Conservation (phyloP, 2,113 vertebrate genomes). For the Myotis yumanensis region DNA sequence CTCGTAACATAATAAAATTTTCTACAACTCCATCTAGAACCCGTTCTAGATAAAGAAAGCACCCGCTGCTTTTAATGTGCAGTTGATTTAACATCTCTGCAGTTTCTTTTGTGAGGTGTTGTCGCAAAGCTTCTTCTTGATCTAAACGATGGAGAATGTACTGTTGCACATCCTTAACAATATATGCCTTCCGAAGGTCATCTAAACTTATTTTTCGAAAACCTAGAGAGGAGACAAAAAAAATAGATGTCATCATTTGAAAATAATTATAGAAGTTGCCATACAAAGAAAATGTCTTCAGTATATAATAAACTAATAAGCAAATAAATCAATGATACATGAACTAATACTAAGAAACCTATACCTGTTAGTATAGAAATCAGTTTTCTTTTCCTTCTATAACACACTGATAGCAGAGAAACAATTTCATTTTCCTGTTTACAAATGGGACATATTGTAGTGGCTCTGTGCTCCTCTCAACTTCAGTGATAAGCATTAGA, state of each 20-base stretch:
- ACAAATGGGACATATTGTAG: neutral
- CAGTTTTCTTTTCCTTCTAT: neutral
- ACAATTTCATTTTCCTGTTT: neutral
- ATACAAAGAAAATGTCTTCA: neutral
- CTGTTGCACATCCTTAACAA: conserved; percentile 98
- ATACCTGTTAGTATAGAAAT: neutral
- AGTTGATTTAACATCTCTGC: conserved; percentile 99
- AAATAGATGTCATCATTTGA: neutral
- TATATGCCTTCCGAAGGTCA: conserved; percentile 96
- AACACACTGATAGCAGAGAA: neutral
- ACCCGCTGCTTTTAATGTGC: conserved; percentile 99
- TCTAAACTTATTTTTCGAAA: conserved; percentile 99
- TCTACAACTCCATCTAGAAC: conserved; percentile 98
- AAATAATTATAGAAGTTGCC: neutral
- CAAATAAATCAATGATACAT: neutral
- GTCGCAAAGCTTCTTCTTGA: conserved; percentile 96
- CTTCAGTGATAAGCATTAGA: neutral
- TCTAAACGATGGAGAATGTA: conserved; percentile 98
- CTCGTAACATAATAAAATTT: conserved; percentile 96
- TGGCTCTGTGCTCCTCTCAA: neutral
- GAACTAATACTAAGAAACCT: neutral
- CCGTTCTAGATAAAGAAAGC: conserved; percentile 97
- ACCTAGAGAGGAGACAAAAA: conserved; percentile 83
- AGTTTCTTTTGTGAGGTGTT: conserved; percentile 98
- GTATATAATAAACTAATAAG: neutral